Evolutionary conservation across 1,140 invertebrate species (phyloP).

Genomic region (Amyelois transitella): DNA sequence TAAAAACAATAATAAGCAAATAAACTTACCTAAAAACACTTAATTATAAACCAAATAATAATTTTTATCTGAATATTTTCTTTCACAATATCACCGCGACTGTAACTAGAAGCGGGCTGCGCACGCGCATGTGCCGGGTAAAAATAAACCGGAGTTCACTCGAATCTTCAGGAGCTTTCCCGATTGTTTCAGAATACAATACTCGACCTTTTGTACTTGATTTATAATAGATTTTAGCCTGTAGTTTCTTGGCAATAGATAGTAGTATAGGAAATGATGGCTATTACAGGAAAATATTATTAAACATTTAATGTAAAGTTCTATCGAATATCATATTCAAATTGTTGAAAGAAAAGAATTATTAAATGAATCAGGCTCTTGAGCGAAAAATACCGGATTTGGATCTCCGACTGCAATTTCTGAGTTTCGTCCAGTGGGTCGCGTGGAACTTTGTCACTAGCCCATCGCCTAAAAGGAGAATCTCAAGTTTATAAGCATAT

Average conservation of each 20-base stretch:
- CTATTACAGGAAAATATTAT: too few relatives aligned
- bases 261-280: neutral
- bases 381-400: too few relatives aligned
- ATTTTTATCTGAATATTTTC: neutral
- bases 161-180: neutral
- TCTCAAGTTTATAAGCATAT: too few relatives aligned
- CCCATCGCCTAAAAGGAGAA: too few relatives aligned
- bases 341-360: too few relatives aligned
- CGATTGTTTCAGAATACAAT: neutral
- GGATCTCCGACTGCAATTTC: too few relatives aligned
- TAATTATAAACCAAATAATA: neutral
- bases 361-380: too few relatives aligned
- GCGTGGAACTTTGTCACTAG: too few relatives aligned
- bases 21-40: neutral
- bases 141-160: conserved; percentile 20
- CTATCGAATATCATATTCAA: too few relatives aligned
- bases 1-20: too few relatives aligned
- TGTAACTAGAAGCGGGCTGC: neutral
- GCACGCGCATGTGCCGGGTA: conserved; percentile 12
- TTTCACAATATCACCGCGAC: neutral
- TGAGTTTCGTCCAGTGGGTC: too few relatives aligned
- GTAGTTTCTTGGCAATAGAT: neutral
- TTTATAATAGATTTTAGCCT: neutral
- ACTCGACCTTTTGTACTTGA: neutral
- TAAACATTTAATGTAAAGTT: too few relatives aligned